Conservation (phyloP, 2,113 vertebrate genomes). For the Tringa solitaria region DNA sequence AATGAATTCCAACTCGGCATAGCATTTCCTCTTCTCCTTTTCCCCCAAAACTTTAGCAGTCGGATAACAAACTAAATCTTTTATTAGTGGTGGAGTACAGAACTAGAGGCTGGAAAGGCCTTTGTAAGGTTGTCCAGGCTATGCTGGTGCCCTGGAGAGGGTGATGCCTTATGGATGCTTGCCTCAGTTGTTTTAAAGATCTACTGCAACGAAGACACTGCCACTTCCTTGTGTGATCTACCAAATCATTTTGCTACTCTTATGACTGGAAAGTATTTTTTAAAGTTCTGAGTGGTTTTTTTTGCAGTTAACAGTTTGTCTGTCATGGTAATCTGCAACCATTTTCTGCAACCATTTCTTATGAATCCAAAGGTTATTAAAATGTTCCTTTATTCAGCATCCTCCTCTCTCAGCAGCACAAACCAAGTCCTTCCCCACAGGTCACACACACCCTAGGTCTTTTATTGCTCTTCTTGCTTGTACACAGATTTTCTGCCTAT, state of each 20-base stretch:
- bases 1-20: neutral
- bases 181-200: neutral
- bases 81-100: neutral
- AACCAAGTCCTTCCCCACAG: neutral
- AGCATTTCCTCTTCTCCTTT: neutral
- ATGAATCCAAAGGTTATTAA: neutral
- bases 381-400: neutral
- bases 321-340: neutral
- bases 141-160: fast-evolving
- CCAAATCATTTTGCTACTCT: neutral
- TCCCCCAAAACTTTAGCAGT: neutral
- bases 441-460: fast-evolving
- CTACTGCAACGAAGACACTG: neutral
- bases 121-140: neutral
- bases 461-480: neutral
- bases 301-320: neutral
- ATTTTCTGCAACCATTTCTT: neutral
- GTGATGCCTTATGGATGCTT: neutral
- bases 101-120: neutral
- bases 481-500: neutral
- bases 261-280: neutral
- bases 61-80: neutral
- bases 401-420: neutral
- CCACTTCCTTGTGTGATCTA: neutral
- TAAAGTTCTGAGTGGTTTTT: neutral